Evolutionary conservation across 2,888 invertebrate genomes (phyloP), one percentile per base, ranked within the genome.

Genomic region (Morpho helenor): DNA sequence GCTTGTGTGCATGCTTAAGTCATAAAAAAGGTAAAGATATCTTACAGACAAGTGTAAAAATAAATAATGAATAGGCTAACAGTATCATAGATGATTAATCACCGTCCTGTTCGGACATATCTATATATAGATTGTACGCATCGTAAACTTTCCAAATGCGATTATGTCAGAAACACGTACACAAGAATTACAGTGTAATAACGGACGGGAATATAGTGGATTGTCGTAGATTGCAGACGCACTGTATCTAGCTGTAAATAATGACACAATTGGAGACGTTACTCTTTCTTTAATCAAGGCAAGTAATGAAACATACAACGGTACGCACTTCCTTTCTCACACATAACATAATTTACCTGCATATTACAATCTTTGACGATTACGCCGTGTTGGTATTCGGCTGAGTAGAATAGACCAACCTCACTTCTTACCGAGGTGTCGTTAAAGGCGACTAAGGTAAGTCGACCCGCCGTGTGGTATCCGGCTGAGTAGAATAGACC

Each of bases 201-300:
- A 87, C 87, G 80, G 82, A 74, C 79, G 74, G 78, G 74, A 55
- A 73, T 76, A 76, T 76, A 79, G 82, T 79, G 81, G 82, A 83
- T 83, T 81, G 82, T 82, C 79, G 82, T 82, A 82, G 84, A 87
- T 86, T 87, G 79, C 79, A 80, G 80, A 76, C 80, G 77, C 77
- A 80, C 81, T 80, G 78, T 73, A 75, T 73, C 74, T 87, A 88
- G 85, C 88, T 87, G 88, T 89, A 87, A 81, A 79, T 87, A 87
- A 88, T 87, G 76, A 83, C 80, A 84, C 81, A 82, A 85, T 79
- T 79, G 80, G 64, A 73, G 73, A 75, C 71, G 76, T 76, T 79
- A 75, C 77, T 80, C 75, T 78, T 76, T 79, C 68, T 68, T 5
- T 77, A 76, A 77, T 79, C 71, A 63, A 60, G 57, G 57, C 71